These are phyloP conservation scores for Spizella passerina DNA, from an alignment of 2,797 vertebrate genomes.

Conservation along the genomic window DNA sequence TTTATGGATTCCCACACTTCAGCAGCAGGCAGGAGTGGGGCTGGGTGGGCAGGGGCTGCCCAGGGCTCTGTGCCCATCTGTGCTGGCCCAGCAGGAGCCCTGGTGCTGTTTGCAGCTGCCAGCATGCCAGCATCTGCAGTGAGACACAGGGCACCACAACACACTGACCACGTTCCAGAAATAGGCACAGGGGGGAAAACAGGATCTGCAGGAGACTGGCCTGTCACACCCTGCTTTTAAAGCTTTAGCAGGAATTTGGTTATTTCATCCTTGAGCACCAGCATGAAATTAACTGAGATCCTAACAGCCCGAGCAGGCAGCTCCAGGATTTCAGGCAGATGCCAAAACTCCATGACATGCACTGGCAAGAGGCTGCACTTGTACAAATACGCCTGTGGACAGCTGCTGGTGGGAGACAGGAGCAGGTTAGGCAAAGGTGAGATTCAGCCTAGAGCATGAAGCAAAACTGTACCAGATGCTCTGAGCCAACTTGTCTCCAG, in stretches of 20 bases:
- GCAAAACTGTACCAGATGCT: constrained; percentile 27
- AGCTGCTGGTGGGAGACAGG: background rate
- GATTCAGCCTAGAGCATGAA: background rate
- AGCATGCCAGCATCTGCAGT: background rate
- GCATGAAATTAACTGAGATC: constrained; percentile 26
- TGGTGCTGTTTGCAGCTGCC: background rate
- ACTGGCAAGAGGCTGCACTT: background rate
- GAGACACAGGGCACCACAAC: background rate
- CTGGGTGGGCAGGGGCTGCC: background rate
- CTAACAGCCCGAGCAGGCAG: background rate
- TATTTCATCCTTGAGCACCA: constrained; percentile 22
- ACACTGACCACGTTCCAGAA: background rate
- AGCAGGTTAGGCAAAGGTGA: background rate
- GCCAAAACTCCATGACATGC: background rate
- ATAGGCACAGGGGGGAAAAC: fast-evolving
- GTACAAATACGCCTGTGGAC: background rate
- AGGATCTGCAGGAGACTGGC: background rate
- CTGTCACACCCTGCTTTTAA: background rate
- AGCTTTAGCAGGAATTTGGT: background rate
- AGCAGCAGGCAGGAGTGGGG: background rate
- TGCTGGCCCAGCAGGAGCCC: background rate
- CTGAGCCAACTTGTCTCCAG: background rate
- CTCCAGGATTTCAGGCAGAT: background rate
- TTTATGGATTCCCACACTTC: too few relatives aligned
- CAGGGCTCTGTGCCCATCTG: background rate